phyloP scores from a whole-genome alignment of 2,797 vertebrate species.

The Danio aesculapii region DNA sequence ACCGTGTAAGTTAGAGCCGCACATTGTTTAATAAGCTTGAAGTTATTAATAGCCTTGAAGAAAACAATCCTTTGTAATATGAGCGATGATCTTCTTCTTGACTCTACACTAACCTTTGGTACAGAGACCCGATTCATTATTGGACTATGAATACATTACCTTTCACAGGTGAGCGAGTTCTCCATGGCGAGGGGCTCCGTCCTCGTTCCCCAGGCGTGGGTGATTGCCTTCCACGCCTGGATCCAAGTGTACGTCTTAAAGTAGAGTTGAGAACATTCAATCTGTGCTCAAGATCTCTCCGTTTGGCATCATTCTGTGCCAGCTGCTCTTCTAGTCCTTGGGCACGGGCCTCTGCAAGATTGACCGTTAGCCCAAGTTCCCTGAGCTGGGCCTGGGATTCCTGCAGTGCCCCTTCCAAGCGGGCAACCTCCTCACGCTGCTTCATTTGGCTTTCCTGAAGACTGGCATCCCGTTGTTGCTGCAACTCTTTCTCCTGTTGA shows the following conservation, averaged over 20 bases:
- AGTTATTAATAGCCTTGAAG: not conserved
- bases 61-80: slow-evolving; percentile 1
- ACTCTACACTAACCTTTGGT: slow-evolving; percentile 6
- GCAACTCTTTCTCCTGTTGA: slow-evolving; percentile 65
- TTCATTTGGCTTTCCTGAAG: slow-evolving; percentile 69
- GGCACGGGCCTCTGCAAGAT: slow-evolving; percentile 66
- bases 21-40: slow-evolving; percentile 14
- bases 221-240: slow-evolving; percentile 54
- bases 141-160: slow-evolving; percentile 67
- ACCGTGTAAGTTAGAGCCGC: not conserved
- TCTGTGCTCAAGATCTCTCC: slow-evolving; percentile 72
- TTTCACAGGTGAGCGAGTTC: slow-evolving; percentile 70
- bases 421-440: slow-evolving; percentile 65
- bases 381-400: slow-evolving; percentile 63
- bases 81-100: slow-evolving; percentile 8
- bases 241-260: slow-evolving; percentile 74
- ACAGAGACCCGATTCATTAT: not conserved
- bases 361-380: slow-evolving; percentile 69
- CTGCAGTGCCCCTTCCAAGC: slow-evolving; percentile 71
- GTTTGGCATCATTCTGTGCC: slow-evolving; percentile 61
- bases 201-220: slow-evolving; percentile 58
- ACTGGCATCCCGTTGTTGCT: slow-evolving; percentile 68
- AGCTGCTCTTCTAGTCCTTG: slow-evolving; percentile 78
- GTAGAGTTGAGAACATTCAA: slow-evolving; percentile 73
- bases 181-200: slow-evolving; percentile 70